Evolutionary conservation across 2,113 vertebrate genomes (phyloP), one percentile per base, ranked within the genome.

Genomic region (Cyphomyrus discorhynchus): DNA sequence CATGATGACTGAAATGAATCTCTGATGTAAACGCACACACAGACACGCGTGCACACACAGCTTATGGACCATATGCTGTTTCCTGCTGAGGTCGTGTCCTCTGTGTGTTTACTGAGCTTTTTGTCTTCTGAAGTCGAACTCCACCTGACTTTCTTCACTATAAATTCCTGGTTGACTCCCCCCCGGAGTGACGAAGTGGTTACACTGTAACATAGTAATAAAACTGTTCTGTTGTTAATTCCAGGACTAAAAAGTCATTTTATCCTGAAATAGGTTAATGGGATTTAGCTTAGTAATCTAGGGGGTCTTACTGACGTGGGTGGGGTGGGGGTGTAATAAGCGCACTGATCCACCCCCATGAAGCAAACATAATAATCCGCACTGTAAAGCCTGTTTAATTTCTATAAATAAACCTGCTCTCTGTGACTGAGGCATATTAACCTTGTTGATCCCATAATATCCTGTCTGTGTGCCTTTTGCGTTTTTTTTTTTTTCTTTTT

Each of bases 311-410:
- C 19, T 39, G 42, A 84, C 19, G 7, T 50, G 46, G 24, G 24
- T 27, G 84, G 10, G 24, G 8, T 27, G 49, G 46, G n/a, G 85
- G 4, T 90, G 70, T 80, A 46, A 74, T 62, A 87, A 56, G 83
- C 66, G 2, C 35, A 89, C 93, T 84, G 42, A 88, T 90, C 90
- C 89, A 21, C 13, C 5, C 27, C 27, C 85, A 92, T 39, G 58
- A 46, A 31, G 70, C 86, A 94, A 94, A 92, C 90, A 93, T 91
- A 94, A 95, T 94, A 94, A 95, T 94, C 93, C 92, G 87, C 90
- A 70, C 90, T 56, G 91, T 90, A 94, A 95, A 94, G 93, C 94
- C 92, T 87, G 92, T 93, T 95, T 94, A 94, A 92, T 91, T 93
- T 92, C 93, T 94, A 93, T 90, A 93, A 94, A 94, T 94, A 93